Base-by-base conservation (phyloP, 2,888 invertebrate genomes). In the Myopa tessellatipennis region DNA sequence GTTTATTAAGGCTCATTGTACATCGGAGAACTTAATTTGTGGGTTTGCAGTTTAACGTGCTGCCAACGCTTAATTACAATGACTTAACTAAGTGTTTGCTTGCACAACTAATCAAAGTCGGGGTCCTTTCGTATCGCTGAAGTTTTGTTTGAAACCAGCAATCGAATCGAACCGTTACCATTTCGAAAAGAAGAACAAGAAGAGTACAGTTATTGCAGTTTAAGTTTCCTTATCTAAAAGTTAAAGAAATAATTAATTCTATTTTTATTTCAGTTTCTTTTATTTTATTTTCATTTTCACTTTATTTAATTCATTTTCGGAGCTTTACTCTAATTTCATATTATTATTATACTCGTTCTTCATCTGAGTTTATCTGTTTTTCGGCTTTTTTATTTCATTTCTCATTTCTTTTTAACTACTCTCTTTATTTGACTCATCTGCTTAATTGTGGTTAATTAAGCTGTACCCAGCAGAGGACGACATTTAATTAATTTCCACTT, bases 401-500 rank as follows among this genome's bases (percentile, higher is more conserved):
- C 16, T 55, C 55, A 16, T 55, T 55, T 4, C n/a, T 55, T 55
- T 55, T 16, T 55, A 12, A 4, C 10, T n/a, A 6, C 55, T 16
- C n/a, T 16, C n/a, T 55, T 55, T 4, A 14, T 16, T 70, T 70
- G 4, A 34, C 34, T 52, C 55, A 34, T 34, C 61, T 70, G 18
- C 38, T 70, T 70, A 55, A 40, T 61, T 77, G 74, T 40, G 68
- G 69, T 69, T 74, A 68, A 67, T 67, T 67, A 68, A 45, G 34
- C 18, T 69, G 58, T 61, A 40, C 73, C 70, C 60, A 55, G 55
- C 75, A 50, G 73, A 52, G 26, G 71, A 76, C 80, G 80, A 80
- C 83, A 83, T 86, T 86, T 85, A 87, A 87, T 87, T 87, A 87
- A 87, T 87, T 87, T 83, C 82, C 83, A 84, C 85, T 85, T 87